Evolutionary conservation across 2,888 invertebrate genomes (phyloP).

Genomic region (Diarsia brunnea): DNA sequence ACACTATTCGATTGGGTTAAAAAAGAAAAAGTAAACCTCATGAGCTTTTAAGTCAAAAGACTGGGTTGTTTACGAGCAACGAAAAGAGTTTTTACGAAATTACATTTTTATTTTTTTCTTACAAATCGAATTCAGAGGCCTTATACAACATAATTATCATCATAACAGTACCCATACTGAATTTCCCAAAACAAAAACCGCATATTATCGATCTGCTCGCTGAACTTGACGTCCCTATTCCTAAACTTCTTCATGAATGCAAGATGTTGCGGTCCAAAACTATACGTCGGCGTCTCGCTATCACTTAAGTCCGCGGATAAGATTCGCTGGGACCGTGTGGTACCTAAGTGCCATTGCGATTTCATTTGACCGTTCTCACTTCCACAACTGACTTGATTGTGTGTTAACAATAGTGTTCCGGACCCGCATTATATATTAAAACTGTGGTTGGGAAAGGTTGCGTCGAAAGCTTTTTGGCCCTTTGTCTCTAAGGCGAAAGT

Average conservation of each 20-base stretch:
- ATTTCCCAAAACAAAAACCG: not conserved
- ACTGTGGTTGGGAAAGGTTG: constrained; percentile 23
- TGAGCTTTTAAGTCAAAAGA: no score
- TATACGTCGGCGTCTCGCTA: constrained; percentile 70
- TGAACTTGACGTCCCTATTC: constrained; percentile 39
- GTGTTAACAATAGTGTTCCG: constrained; percentile 62
- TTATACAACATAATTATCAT: not conserved
- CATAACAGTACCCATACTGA: no score
- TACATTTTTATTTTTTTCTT: not conserved
- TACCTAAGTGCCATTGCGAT: constrained; percentile 73
- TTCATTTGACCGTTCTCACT: constrained; percentile 68
- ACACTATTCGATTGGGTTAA: not conserved
- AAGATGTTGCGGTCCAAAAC: constrained; percentile 75
- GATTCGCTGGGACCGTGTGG: constrained; percentile 71
- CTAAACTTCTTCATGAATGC: constrained; percentile 76
- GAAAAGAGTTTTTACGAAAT: not conserved
- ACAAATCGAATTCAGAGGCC: not conserved
- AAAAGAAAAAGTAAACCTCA: not conserved
- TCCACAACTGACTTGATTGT: constrained; percentile 64
- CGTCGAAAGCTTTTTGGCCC: constrained; percentile 32
- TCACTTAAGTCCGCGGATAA: constrained; percentile 75
- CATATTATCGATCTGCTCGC: constrained; percentile 31
- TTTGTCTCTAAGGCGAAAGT: constrained; percentile 29
- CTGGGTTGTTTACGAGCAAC: no score
- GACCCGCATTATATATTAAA: constrained; percentile 61